Evolutionary conservation across 2,888 invertebrate species (phyloP), one percentile per base, ranked within the genome.

Genomic region (Nymphalis polychloros): DNA sequence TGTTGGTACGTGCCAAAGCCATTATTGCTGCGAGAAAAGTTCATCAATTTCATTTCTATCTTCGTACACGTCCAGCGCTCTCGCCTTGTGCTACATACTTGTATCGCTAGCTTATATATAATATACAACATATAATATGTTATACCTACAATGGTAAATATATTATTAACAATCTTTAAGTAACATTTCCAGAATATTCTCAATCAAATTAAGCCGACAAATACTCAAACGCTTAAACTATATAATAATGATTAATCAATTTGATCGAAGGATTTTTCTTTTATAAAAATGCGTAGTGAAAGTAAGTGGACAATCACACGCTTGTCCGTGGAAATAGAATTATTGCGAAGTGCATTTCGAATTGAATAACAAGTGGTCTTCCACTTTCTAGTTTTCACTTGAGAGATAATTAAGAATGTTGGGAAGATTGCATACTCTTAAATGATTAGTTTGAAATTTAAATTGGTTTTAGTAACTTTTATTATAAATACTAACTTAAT

Each of bases 1-100:
- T 91, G 90, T 90, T 87, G 89, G 92, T 92, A 93, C 93, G 93
- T 93, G 93, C 93, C 91, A 92, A 90, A 92, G 92, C 92, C 92
- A 93, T 93, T 93, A 93, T 93, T 93, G 90, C 90, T 88, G 89
- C 84, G 89, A 91, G 91, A 91, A 93, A 93, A 93, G 92, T 93
- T 93, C 93, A 93, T 93, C 92, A 93, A 92, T 93, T 93, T 93
- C 89, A 92, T 93, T 92, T 90, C 88, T 89, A 83, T 84, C 82
- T 83, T 83, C 82, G 77, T 78, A 76, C 78, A 76, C 76, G 76
- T 77, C 75, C 77, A 72, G 67, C 70, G 74, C 69, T 74, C 74
- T 73, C 73, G 70, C 69, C 73, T 71, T 70, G 65, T 63, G 53
- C 13, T 41, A 55, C 64, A 59, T 63, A 57, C 19, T 35, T 41